Evolutionary conservation across 2,797 vertebrate species (phyloP).

Genomic region (Enteromius thamalakanensis): DNA sequence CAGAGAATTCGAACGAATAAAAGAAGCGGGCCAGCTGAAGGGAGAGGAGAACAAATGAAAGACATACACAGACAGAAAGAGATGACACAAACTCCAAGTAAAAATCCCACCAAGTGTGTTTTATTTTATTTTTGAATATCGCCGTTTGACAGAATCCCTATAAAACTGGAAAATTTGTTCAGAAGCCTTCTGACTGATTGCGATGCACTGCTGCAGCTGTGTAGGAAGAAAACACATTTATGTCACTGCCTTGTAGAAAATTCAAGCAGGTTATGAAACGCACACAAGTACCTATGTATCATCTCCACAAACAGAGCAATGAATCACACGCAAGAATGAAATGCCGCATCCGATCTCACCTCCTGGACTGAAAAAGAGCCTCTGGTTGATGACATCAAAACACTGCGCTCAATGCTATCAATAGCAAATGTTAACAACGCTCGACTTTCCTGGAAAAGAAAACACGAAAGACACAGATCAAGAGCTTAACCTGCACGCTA

Average conservation of each 20-base stretch:
- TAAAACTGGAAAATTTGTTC: conserved; percentile 89
- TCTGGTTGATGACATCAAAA: conserved; percentile 85
- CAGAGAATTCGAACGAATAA: too few relatives aligned
- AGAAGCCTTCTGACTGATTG: conserved; percentile 81
- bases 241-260: neutral
- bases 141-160: conserved; percentile 82
- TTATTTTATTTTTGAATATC: conserved; percentile 86
- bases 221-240: neutral
- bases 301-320: neutral
- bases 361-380: conserved; percentile 86
- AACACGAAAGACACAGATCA: neutral
- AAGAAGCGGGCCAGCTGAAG: too few relatives aligned
- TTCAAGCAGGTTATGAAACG: conserved; percentile 1
- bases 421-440: conserved; percentile 90
- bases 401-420: conserved; percentile 78
- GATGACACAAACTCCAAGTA: neutral
- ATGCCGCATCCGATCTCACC: conserved; percentile 71
- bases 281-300: neutral
- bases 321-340: neutral
- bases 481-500: neutral
- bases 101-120: neutral
- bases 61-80: neutral
- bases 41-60: too few relatives aligned
- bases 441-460: conserved; percentile 79
- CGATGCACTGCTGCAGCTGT: conserved; percentile 90